A percentile compares a stretch with the other conserved stretches of the same genome.
phyloP scores from a whole-genome alignment of 2,888 invertebrate species.

The Minunthozetes semirufus region DNA sequence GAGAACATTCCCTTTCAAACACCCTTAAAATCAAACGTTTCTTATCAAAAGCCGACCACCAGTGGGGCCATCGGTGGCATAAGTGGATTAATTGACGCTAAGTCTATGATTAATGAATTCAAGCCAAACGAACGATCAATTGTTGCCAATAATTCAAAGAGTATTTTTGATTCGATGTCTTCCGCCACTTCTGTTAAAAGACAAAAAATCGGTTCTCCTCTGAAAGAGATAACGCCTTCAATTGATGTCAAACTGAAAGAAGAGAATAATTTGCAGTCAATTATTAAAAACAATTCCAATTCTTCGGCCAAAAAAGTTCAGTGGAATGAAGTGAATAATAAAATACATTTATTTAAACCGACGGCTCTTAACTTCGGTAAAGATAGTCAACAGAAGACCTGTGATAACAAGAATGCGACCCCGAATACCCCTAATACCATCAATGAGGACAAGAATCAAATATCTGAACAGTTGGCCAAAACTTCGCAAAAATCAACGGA shows the following conservation, averaged over 20 bases:
- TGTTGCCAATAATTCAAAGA: too few relatives aligned
- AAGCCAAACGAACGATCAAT: too few relatives aligned
- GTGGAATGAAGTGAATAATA: background rate
- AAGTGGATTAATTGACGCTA: too few relatives aligned
- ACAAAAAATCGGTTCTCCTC: background rate
- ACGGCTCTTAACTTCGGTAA: background rate
- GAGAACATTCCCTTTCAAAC: background rate
- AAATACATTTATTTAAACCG: background rate
- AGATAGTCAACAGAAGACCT: background rate
- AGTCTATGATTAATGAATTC: too few relatives aligned
- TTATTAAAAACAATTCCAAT: background rate
- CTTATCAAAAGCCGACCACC: too few relatives aligned
- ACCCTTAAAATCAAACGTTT: background rate
- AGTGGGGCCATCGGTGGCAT: too few relatives aligned
- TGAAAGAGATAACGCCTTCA: background rate
- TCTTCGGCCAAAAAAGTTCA: conserved; percentile 1
- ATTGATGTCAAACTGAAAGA: too few relatives aligned
- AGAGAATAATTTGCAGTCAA: background rate
- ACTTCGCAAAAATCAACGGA: background rate
- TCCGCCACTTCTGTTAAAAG: background rate
- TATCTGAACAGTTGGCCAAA: background rate
- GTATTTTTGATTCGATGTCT: too few relatives aligned
- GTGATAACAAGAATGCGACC: background rate
- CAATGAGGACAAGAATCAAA: background rate
- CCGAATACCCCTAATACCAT: background rate